Conservation (phyloP, 2,797 vertebrate genomes). For the Chiroxiphia lanceolata region DNA sequence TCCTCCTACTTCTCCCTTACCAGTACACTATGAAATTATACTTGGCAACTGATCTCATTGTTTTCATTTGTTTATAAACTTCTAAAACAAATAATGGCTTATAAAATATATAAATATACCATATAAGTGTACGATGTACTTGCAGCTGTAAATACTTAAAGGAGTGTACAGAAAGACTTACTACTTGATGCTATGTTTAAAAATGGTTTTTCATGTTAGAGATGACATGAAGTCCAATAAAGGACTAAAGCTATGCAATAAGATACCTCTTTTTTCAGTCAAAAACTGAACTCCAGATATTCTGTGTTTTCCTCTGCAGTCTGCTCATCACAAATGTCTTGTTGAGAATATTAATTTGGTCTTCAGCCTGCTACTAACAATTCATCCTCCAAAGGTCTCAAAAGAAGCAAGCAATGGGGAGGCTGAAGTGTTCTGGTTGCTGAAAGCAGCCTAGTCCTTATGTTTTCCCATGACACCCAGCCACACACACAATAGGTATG, state of each 20-base stretch:
- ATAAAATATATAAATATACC: not conserved
- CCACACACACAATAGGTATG: not conserved
- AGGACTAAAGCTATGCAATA: not conserved
- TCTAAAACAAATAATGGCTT: not conserved
- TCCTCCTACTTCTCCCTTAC: not conserved
- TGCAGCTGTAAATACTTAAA: not conserved
- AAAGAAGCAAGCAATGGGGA: not conserved
- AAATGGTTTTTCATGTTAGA: not conserved
- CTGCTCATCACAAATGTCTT: not conserved
- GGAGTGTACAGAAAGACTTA: not conserved
- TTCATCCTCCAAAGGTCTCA: not conserved
- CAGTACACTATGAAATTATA: not conserved
- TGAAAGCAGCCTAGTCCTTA: not conserved
- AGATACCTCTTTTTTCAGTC: not conserved
- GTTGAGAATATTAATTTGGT: not conserved
- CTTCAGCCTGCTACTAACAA: not conserved
- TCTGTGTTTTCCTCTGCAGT: not conserved
- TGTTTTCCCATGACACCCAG: not conserved
- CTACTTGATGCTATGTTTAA: not conserved
- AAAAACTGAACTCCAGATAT: not conserved
- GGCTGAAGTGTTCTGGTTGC: not conserved
- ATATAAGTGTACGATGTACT: not conserved
- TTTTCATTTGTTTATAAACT: not conserved
- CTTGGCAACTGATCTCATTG: not conserved
- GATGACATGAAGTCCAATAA: not conserved